Conservation (phyloP, 2,113 vertebrate species). For the Bothrops jararaca region DNA sequence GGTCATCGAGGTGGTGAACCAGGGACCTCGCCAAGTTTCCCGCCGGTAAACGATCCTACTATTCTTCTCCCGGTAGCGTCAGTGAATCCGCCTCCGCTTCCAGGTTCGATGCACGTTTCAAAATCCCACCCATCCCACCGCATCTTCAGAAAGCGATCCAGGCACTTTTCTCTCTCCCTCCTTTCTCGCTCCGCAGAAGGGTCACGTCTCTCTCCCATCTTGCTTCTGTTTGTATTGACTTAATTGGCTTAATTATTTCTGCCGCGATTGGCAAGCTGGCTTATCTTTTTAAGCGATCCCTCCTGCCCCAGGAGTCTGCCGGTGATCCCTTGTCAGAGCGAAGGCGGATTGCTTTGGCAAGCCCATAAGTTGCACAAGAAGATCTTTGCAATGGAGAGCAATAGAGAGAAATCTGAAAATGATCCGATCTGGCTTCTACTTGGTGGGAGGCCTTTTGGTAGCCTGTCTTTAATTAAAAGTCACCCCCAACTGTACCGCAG, state of each 20-base stretch:
- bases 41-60: background rate
- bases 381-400: background rate
- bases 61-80: background rate
- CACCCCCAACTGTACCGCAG: background rate
- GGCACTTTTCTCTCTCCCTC: background rate
- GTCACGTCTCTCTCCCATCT: background rate
- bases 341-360: background rate
- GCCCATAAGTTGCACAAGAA: background rate
- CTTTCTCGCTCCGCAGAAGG: background rate
- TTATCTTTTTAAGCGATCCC: conserved; percentile 3
- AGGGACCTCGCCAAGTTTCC: background rate
- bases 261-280: background rate
- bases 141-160: background rate
- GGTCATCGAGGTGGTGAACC: background rate
- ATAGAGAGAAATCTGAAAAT: background rate
- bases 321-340: background rate
- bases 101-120: background rate
- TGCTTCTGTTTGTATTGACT: conserved; percentile 17
- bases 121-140: background rate
- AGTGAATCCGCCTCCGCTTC: background rate
- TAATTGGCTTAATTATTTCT: conserved; percentile 57
- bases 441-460: background rate
- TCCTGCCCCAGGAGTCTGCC: background rate
- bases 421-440: background rate
- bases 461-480: background rate